A percentile compares a stretch with the other conserved stretches of the same genome.
Evolutionary conservation across 2,113 vertebrate genomes (phyloP).

Genomic region (Pteruthius melanotis): DNA sequence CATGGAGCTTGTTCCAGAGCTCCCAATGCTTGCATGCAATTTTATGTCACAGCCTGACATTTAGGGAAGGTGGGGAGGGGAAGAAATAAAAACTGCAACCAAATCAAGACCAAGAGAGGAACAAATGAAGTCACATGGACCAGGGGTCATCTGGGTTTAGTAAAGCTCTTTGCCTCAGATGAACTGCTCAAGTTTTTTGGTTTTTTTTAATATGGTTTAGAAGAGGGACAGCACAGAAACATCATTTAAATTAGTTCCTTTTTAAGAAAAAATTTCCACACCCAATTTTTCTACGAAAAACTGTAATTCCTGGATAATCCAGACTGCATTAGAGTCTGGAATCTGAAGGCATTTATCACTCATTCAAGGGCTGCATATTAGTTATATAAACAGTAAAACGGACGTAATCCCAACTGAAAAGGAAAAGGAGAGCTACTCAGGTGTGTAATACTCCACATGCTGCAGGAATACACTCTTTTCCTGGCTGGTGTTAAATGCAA

Average conservation of each 20-base stretch:
- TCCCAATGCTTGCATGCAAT: conserved; percentile 63
- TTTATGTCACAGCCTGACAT: conserved; percentile 61
- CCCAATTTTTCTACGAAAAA: neutral
- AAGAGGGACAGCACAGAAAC: conserved; percentile 41
- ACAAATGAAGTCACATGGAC: conserved; percentile 75
- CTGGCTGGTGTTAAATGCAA: neutral
- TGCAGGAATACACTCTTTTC: neutral
- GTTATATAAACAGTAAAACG: neutral
- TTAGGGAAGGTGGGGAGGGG: conserved; percentile 62
- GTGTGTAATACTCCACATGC: neutral
- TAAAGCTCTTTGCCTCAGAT: conserved; percentile 55
- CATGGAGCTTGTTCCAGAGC: conserved; percentile 68
- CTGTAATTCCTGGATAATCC: neutral
- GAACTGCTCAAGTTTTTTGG: neutral
- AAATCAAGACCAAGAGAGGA: conserved; percentile 68
- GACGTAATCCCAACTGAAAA: neutral
- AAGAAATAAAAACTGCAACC: conserved; percentile 57
- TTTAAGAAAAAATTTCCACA: neutral
- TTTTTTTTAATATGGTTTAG: neutral
- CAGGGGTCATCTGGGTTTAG: conserved; percentile 62
- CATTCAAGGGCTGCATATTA: neutral
- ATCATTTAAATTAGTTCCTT: neutral
- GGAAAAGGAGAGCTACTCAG: neutral
- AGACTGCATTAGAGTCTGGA: neutral
- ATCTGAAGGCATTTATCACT: neutral